Percentiles rank a stretch among this genome's conserved stretches.
phyloP scores from a whole-genome alignment of 2,888 invertebrate species.

The Drosophila subsilvestris region DNA sequence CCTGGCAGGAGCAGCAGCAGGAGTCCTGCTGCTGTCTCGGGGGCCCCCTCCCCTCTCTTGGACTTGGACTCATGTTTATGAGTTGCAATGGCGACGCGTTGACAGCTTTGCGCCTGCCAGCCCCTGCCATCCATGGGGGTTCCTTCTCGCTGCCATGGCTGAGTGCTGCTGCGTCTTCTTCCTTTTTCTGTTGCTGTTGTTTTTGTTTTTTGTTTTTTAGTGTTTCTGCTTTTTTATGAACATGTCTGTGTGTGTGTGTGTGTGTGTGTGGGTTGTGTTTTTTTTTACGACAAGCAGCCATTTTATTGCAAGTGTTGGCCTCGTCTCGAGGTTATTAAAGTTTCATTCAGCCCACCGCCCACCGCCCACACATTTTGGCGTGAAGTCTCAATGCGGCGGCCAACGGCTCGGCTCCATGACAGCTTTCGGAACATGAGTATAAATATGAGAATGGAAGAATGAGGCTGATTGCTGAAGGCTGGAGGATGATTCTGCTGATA shows the following conservation, averaged over 20 bases:
- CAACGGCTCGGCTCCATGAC: background rate
- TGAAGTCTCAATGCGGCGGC: slow-evolving; percentile 62
- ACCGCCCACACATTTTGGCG: slow-evolving; percentile 39
- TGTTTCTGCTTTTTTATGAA: slow-evolving; percentile 27
- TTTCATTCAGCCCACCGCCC: slow-evolving; percentile 52
- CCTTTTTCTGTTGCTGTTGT: slow-evolving; percentile 12
- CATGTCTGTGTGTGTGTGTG: slow-evolving; percentile 10
- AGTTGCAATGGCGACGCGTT: slow-evolving; percentile 68
- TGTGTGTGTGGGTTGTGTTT: slow-evolving; percentile 42
- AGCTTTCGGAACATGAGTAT: background rate
- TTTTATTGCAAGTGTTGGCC: slow-evolving; percentile 71
- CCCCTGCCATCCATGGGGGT: slow-evolving; percentile 17
- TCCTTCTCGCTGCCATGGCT: slow-evolving; percentile 4
- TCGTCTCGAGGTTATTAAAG: slow-evolving; percentile 71
- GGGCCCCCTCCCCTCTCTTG: background rate
- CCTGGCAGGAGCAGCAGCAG: background rate
- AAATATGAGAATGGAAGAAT: background rate
- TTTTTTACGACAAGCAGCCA: slow-evolving; percentile 67
- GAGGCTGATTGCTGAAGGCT: background rate
- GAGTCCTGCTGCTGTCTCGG: background rate
- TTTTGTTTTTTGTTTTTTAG: slow-evolving; percentile 13
- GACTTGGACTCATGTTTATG: slow-evolving; percentile 51
- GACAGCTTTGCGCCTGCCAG: slow-evolving; percentile 56
- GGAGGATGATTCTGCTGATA: background rate
- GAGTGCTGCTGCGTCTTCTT: slow-evolving; percentile 2